phyloP scores from a whole-genome alignment of 1,140 invertebrate species.

The Helicorthomorpha holstii region DNA sequence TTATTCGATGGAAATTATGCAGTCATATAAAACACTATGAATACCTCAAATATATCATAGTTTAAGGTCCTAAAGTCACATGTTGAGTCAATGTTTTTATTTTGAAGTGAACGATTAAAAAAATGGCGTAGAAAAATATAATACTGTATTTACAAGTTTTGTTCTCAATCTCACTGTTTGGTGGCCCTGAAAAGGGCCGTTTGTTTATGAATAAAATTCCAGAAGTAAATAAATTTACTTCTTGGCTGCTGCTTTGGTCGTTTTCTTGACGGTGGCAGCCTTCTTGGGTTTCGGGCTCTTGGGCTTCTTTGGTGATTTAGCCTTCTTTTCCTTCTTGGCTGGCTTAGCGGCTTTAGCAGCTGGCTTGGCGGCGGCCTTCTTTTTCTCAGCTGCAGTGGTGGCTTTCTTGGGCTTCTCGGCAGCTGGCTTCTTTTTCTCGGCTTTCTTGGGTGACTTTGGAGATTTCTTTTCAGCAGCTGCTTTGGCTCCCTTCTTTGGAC shows the following conservation, averaged over 20 bases:
- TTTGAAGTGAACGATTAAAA: too few species aligned
- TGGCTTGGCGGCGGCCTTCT: conserved; percentile 1
- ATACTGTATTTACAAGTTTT: too few species aligned
- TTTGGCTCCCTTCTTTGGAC: background rate
- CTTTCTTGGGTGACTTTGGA: conserved; percentile 3
- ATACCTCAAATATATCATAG: too few species aligned
- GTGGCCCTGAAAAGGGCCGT: conserved; percentile 26
- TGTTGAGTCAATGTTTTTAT: too few species aligned
- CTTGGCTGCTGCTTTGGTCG: conserved; percentile 1
- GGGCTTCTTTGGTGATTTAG: conserved; percentile 9
- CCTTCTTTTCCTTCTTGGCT: conserved; percentile 5
- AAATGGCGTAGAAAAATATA: too few species aligned
- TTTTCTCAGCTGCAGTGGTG: conserved; percentile 3
- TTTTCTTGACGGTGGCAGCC: conserved; percentile 8
- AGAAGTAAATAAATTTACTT: conserved; percentile 17
- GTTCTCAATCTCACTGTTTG: conserved; percentile 9
- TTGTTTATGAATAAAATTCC: conserved; percentile 7
- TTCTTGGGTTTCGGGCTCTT: conserved; percentile 12
- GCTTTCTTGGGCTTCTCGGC: conserved; percentile 8
- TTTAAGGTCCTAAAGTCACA: too few species aligned
- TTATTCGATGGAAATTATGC: too few species aligned
- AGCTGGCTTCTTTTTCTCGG: background rate
- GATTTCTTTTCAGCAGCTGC: background rate
- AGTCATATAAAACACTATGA: too few species aligned
- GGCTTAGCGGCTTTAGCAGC: conserved; percentile 7